phyloP scores from a whole-genome alignment of 2,113 vertebrate species.

The Cyanoderma ruficeps region DNA sequence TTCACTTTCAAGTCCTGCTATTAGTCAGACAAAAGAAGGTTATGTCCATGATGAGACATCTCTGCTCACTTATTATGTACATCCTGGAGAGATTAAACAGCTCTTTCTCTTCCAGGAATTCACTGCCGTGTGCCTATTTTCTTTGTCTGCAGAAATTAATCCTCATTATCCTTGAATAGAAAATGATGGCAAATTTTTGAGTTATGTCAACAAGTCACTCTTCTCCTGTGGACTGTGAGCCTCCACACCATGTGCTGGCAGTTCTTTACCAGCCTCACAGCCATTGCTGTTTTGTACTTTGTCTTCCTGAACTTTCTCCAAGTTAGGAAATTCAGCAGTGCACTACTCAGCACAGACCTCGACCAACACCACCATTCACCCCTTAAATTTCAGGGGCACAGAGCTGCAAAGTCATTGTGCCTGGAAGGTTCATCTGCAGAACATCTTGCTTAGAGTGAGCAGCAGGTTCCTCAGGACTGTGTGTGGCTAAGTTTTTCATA shows the following conservation, averaged over 20 bases:
- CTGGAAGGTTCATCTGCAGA: background rate
- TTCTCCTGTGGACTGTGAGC: background rate
- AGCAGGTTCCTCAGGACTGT: background rate
- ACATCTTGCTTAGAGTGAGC: background rate
- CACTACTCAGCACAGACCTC: fast-evolving
- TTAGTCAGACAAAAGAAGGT: conserved; percentile 4
- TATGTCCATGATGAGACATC: background rate
- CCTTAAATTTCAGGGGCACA: background rate
- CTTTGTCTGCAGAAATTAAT: background rate
- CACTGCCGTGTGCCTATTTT: background rate
- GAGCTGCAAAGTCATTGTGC: background rate
- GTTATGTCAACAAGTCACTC: background rate
- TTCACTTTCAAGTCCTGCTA: background rate
- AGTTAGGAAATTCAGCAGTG: background rate
- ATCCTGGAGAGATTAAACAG: background rate
- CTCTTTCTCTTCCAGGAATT: background rate
- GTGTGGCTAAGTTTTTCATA: background rate
- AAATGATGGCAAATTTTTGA: background rate
- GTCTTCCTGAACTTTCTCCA: background rate
- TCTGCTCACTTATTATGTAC: conserved; percentile 3
- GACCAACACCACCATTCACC: background rate
- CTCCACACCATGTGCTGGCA: background rate
- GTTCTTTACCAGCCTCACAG: background rate
- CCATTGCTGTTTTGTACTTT: background rate
- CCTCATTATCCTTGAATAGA: background rate